Percentiles rank a stretch among this genome's conserved stretches.
phyloP scores from a whole-genome alignment of 2,113 vertebrate genomes.

The Sula dactylatra region DNA sequence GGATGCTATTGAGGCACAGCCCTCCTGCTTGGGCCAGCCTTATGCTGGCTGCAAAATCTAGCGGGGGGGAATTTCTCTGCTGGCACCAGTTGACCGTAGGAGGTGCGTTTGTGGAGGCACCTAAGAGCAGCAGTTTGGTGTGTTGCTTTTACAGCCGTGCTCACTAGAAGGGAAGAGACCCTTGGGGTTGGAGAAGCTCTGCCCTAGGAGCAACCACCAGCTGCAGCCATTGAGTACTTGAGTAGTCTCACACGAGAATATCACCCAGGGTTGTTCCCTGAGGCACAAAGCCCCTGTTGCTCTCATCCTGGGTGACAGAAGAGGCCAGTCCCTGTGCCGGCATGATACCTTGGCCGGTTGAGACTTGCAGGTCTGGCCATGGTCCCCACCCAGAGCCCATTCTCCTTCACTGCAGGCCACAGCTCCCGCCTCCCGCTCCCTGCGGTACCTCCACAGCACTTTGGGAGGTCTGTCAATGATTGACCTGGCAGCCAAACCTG shows the following conservation, averaged over 20 bases:
- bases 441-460: rapidly evolving
- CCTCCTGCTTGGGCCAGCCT: background rate
- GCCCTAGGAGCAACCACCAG: background rate
- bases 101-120: background rate
- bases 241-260: background rate
- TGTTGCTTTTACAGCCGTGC: rapidly evolving
- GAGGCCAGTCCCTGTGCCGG: rapidly evolving
- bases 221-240: background rate
- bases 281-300: rapidly evolving
- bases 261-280: background rate
- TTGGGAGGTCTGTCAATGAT: conserved; percentile 27
- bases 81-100: background rate
- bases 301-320: background rate
- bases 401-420: background rate
- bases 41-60: background rate
- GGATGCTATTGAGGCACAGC: background rate
- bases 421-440: background rate
- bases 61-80: background rate
- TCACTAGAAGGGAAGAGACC: background rate
- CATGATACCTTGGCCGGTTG: background rate
- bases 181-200: background rate
- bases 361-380: background rate
- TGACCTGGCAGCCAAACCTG: conserved; percentile 42
- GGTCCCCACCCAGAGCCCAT: background rate
- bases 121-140: background rate